Evolutionary conservation across 2,113 vertebrate species (phyloP), one percentile per base, ranked within the genome.

Genomic region (Anhinga rufa): DNA sequence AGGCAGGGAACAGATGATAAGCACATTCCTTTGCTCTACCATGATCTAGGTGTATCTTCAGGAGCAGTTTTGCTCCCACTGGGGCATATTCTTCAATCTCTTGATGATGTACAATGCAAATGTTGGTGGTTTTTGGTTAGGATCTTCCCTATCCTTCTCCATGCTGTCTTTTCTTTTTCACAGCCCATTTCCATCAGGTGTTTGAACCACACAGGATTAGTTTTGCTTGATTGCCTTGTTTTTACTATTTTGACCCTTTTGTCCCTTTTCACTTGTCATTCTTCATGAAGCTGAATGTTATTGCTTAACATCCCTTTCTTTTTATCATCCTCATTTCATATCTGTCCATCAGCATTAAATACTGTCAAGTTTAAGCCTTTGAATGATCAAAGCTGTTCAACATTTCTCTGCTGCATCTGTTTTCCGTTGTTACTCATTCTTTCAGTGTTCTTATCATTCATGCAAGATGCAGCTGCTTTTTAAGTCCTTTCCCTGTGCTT

Each of bases 331-430:
- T 94, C 18, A 32, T 90, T 96, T 95, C 62, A 71, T 84, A 95
- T 90, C 71, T 90, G 88, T 94, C 93, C 85, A 88, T 92, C 90
- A 94, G 34, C 54, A 93, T 92, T 95, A 97, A 86, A 74, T 40
- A 49, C 25, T 78, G 64, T 58, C 88, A 83, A 42, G 65, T 88
- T 90, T 96, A 70, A 96, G 62, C 32, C 42, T 86, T 92, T 92
- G 86, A 86, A 83, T 92, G 68, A 94, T 96, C 79, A 94, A 95
- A 96, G 76, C 42, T 1, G 1, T 93, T 83, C 76, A 92, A 10
- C 48, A 54, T 55, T 32, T 93, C 51, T 61, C 68, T 88, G 76
- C 82, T 92, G 86, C 79, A 70, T 90, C 75, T 95, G 38, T 71
- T 96, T 93, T 81, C 46, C 48, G 90, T 90, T 94, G 72, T 92